Base-by-base conservation (phyloP, 1,140 invertebrate genomes). In the Drosophila grimshawi region DNA sequence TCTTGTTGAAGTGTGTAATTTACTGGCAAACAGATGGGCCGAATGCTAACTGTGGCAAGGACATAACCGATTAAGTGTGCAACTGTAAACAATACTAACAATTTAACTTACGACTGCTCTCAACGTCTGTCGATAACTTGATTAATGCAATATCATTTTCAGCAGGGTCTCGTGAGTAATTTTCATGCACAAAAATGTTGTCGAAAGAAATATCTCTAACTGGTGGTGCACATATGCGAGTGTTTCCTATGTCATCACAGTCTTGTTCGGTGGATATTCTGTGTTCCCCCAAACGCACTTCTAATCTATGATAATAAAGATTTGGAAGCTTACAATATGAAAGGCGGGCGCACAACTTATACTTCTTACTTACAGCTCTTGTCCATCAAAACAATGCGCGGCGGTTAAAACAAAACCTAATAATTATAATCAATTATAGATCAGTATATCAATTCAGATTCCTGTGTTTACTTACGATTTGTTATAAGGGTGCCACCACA, bases 401-500 rank as follows among this genome's bases (percentile, higher is more conserved):
- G 70, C 70, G 1, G 70, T 73, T 35, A 73, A 43, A n/a, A 73
- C 32, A 35, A 55, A 73, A 0, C 70, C 70, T 73, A 5, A 5
- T 4, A 5, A 53, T 7, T 4, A 3, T 0, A 53, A 11, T 45
- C 0, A 3, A 43, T n/a, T 51, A 4, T 27, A 19, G 10, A 48
- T 55, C 6, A 11, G 11, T 7, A 2, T 0, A 0, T 2, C 5
- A 30, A 7, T 39, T 29, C 27, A 3, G 7, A 59, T 4, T 10
- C 4, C 39, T 41, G 27, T 4, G 2, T 29, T 33, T 29, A 49
- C 64, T 49, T n/a, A 73, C 70, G 56, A 11, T 55, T 39, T 11
- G 52, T 39, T 41, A 73, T 73, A 7, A 73, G n/a, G 5, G 49
- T 43, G 30, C 70, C 70, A 4, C 41, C 64, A 35, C 70, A 73